These are phyloP conservation scores for Pygoscelis antarcticus DNA, from an alignment of 2,113 vertebrate genomes.

Conservation along the genomic window DNA sequence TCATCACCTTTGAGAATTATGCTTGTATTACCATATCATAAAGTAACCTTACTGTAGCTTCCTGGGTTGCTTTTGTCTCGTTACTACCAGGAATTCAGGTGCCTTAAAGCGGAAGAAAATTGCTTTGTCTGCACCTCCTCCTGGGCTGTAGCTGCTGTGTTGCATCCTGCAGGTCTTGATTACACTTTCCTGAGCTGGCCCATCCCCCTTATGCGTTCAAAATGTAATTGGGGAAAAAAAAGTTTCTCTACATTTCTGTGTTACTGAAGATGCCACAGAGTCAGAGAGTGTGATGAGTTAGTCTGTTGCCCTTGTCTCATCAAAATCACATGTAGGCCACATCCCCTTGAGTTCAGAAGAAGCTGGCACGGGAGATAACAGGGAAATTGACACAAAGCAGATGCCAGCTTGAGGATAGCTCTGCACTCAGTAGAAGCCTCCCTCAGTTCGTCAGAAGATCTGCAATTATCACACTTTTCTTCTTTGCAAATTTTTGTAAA, in stretches of 20 bases:
- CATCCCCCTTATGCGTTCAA: background rate
- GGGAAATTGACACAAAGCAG: background rate
- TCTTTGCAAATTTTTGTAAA: background rate
- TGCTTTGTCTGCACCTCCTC: background rate
- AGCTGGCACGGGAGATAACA: background rate
- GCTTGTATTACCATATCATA: background rate
- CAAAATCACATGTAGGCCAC: background rate
- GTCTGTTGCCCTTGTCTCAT: background rate
- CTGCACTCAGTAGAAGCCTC: background rate
- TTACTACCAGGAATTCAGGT: background rate
- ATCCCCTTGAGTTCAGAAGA: background rate
- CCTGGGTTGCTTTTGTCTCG: background rate
- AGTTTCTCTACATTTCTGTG: background rate
- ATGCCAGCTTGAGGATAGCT: background rate
- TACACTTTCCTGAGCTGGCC: background rate
- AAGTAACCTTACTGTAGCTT: background rate
- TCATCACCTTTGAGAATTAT: background rate
- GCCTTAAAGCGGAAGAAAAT: background rate
- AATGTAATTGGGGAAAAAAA: background rate
- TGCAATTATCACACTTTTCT: background rate
- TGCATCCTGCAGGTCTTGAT: background rate
- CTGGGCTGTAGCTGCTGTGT: background rate
- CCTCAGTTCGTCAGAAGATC: background rate
- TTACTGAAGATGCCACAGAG: background rate
- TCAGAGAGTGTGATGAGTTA: background rate